Conservation (phyloP, 2,797 vertebrate species). For the Xyrichtys novacula region DNA sequence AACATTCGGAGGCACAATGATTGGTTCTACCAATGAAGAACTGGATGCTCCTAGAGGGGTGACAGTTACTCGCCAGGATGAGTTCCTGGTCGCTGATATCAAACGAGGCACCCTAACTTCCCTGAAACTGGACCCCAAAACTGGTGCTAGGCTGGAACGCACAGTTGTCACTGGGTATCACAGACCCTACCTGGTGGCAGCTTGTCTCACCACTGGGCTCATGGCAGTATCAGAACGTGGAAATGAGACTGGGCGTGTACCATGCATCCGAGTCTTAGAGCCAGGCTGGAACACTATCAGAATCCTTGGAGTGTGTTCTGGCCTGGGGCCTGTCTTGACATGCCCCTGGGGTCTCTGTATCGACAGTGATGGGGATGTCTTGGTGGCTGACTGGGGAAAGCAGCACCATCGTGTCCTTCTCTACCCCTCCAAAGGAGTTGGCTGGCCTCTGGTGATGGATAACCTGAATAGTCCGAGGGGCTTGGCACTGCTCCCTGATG, state of each 20-base stretch:
- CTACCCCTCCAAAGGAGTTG: slow-evolving; percentile 81
- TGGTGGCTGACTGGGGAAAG: slow-evolving; percentile 88
- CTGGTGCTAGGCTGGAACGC: slow-evolving; percentile 80
- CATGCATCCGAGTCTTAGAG: slow-evolving; percentile 87
- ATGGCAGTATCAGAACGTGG: slow-evolving; percentile 87
- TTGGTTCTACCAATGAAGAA: slow-evolving; percentile 79
- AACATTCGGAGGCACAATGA: slow-evolving; percentile 80
- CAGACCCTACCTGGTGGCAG: slow-evolving; percentile 86
- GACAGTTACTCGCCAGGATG: slow-evolving; percentile 79
- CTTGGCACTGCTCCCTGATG: slow-evolving; percentile 84
- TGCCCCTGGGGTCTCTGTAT: slow-evolving; percentile 90
- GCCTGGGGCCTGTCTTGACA: slow-evolving; percentile 82
- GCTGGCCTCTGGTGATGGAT: slow-evolving; percentile 80
- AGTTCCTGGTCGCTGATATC: slow-evolving; percentile 88
- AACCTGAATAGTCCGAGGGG: slow-evolving; percentile 86
- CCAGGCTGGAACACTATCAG: slow-evolving; percentile 84
- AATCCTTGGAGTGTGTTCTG: slow-evolving; percentile 85
- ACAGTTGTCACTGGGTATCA: slow-evolving; percentile 85
- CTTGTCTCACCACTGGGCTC: slow-evolving; percentile 82
- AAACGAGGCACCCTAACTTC: slow-evolving; percentile 84
- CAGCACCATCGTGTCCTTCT: slow-evolving; percentile 81
- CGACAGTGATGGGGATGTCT: slow-evolving; percentile 84
- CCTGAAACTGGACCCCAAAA: slow-evolving; percentile 83
- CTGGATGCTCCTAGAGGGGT: slow-evolving; percentile 87
- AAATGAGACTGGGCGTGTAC: slow-evolving; percentile 81